Conservation (phyloP, 2,113 vertebrate species). For the Ochotona princeps region DNA sequence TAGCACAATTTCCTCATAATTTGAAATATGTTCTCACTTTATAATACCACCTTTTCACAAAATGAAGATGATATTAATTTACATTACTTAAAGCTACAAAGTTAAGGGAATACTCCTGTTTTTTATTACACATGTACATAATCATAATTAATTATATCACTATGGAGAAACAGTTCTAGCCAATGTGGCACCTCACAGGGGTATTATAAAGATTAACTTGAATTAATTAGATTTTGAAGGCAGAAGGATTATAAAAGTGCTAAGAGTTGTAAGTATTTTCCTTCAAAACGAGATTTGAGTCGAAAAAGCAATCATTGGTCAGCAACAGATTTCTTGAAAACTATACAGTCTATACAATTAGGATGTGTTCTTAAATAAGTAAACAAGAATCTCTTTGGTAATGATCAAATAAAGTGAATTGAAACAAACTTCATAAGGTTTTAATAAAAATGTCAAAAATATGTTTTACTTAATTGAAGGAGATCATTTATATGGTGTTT, state of each 20-base stretch:
- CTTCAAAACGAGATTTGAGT: slow-evolving; percentile 46
- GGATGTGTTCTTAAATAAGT: slow-evolving; percentile 4
- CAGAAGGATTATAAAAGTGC: slow-evolving; percentile 31
- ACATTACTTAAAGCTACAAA: background rate
- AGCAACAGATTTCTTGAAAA: slow-evolving; percentile 23
- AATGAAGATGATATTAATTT: background rate
- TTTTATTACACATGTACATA: background rate
- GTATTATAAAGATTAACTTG: slow-evolving; percentile 70
- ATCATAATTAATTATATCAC: slow-evolving; percentile 48
- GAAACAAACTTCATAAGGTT: background rate
- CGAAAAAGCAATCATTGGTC: slow-evolving; percentile 6
- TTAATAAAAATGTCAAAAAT: background rate
- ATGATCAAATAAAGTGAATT: background rate
- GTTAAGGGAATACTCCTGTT: background rate
- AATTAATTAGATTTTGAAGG: slow-evolving; percentile 64
- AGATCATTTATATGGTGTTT: background rate
- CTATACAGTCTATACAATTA: background rate
- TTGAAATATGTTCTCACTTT: background rate
- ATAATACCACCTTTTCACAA: background rate
- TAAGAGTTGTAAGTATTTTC: slow-evolving; percentile 32
- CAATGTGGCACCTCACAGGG: slow-evolving; percentile 48
- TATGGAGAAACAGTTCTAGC: background rate
- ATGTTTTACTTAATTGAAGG: background rate
- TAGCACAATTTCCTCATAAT: background rate
- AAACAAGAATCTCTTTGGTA: background rate